Evolutionary conservation across 2,797 vertebrate genomes (phyloP).

Genomic region (Florisuga fusca): DNA sequence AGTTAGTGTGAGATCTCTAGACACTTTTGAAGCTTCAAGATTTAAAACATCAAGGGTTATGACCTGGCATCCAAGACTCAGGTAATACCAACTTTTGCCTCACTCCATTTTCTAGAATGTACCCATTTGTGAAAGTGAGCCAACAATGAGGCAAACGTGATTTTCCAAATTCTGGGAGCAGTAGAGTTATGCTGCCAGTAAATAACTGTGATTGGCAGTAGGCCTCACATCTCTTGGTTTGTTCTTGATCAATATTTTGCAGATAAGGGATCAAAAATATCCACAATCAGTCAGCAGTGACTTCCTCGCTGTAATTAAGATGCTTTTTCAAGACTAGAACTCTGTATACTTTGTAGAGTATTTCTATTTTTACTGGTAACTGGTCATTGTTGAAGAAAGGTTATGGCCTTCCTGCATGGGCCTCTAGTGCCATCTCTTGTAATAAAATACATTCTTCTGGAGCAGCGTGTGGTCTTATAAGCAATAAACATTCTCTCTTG

Average conservation of each 20-base stretch:
- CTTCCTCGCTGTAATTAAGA: neutral
- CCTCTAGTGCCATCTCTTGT: neutral
- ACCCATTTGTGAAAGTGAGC: constrained; percentile 23
- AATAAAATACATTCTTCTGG: neutral
- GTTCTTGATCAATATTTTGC: neutral
- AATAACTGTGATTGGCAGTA: neutral
- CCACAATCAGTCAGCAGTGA: neutral
- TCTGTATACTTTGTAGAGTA: neutral
- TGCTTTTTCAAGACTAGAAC: neutral
- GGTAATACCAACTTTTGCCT: constrained; percentile 74
- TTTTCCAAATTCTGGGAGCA: neutral
- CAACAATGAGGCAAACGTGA: neutral
- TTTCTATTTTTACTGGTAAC: neutral
- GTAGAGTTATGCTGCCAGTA: neutral
- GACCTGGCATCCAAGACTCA: constrained; percentile 73
- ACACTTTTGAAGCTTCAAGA: constrained; percentile 72
- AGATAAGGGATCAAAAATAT: neutral
- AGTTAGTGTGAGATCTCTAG: constrained; percentile 61
- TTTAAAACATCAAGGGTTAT: constrained; percentile 63
- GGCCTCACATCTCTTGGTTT: neutral
- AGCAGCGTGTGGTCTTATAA: neutral
- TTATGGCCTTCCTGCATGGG: neutral
- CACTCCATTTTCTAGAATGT: constrained; percentile 10
- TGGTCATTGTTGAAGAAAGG: neutral
- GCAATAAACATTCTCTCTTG: neutral